Evolutionary conservation across 2,113 vertebrate species (phyloP), one percentile per base, ranked within the genome.

Genomic region (Kobus ellipsiprymnus): DNA sequence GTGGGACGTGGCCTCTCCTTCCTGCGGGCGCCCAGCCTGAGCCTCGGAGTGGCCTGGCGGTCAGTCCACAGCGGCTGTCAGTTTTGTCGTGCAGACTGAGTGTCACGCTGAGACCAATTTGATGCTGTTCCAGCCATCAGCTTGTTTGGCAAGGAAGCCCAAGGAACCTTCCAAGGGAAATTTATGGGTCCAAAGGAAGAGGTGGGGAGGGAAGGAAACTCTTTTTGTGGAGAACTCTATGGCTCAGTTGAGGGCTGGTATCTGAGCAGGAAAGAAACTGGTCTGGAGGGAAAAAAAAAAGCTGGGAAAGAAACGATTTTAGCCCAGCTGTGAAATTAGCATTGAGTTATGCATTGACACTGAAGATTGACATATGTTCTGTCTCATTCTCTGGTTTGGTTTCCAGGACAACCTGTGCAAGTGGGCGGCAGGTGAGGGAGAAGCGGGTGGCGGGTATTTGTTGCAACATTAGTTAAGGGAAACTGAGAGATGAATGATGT

Each of bases 241-340:
- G 87, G 91, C 54, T 95, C 84, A 80, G 44, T 64, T 80, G 90
- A 97, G 87, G 94, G 64, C 71, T 95, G n/a, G 67, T 55, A 74
- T 95, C 94, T 98, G 91, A 97, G 89, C 48, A 95, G 97, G n/a
- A 92, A 60, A 95, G 86, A 96, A 91, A 91, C 60, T 30, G 11
- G n/a, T 81, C 74, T 60, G 40, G 78, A 97, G 90, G 71, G 6
- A 91, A 82, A 57, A 83, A 82, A 60, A 67, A 84, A 80, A 62
- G 19, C 60, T 46, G 57, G n/a, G 40, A 82, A 91, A 90, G 80
- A 96, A 96, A 84, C 40, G 7, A 21, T 87, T 81, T 50, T 64
- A 94, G 90, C n/a, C 36, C 67, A 77, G 94, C 77, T 80, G 88
- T 78, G 96, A 94, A 94, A 93, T 81, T 27, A 97, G 67, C 46